Base-by-base conservation (phyloP, 2,888 invertebrate genomes). In the Synanthedon vespiformis region DNA sequence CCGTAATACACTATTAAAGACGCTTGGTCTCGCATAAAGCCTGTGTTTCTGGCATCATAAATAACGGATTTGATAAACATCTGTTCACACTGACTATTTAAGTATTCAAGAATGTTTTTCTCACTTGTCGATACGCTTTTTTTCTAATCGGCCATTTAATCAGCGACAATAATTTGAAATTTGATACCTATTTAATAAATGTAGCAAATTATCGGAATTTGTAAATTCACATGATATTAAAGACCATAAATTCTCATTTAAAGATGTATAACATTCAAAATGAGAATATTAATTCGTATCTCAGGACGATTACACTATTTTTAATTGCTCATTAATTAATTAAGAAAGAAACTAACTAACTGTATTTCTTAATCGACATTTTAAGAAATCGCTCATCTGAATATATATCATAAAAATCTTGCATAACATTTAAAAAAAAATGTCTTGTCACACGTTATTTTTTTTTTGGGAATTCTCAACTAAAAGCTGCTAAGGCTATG, bases 1-100 rank as follows among this genome's bases (percentile, higher is more conserved):
- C 64, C 63, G 65, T 65, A 64, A 63, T 60, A 56, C 51, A 50
- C 49, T 56, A 56, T 54, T 54, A 52, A 53, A 51, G 50, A 54
- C 55, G 55, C 55, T 56, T 55, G 49, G 53, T 52, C 51, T 55
- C 55, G 52, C 54, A 60, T 60, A 58, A 58, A 56, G 56, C 52
- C 50, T 50, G 49, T 40, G 52, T 51, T 56, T 56, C 55, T 52
- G 50, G 50, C 53, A 51, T 61, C 62, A 57, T 64, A 61, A 64
- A 63, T 57, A 59, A 60, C 54, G 53, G 52, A 34, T 51, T 52
- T 50, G 53, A 52, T 52, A 56, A 60, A 55, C 56, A 54, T 54
- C 51, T 51, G 51, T 55, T 52, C 53, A 53, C 53, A 48, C 48
- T 54, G 52, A 14, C 27, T 44, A 44, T 44, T n/a, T n/a, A 44